These are phyloP conservation scores for Sus cebifrons DNA, from an alignment of 2,797 vertebrate genomes.

Conservation along the genomic window DNA sequence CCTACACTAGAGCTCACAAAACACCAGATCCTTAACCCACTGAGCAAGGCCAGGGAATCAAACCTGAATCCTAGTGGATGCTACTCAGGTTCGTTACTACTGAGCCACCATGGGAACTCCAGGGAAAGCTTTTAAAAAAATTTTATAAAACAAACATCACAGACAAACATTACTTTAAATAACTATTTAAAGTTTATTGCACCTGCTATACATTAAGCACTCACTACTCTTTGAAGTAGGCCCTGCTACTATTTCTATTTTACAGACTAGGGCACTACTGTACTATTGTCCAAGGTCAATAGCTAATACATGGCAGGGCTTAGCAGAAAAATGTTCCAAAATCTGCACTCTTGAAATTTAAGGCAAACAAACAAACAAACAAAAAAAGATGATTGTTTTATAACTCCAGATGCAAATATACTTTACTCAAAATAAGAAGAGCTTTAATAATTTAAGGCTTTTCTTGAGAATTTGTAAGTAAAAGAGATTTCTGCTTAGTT, in stretches of 20 bases:
- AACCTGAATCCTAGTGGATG: too few species aligned
- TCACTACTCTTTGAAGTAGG: constrained; percentile 1
- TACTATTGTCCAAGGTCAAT: background rate
- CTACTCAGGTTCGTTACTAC: too few species aligned
- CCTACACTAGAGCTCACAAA: too few species aligned
- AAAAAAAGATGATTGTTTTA: background rate
- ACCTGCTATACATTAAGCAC: constrained; percentile 22
- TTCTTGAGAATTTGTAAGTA: constrained; percentile 6
- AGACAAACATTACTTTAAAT: background rate
- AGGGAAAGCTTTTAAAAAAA: too few species aligned
- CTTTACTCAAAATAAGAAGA: background rate
- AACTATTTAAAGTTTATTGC: constrained; percentile 12
- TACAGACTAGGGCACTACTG: background rate
- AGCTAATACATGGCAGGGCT: background rate
- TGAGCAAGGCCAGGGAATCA: too few species aligned
- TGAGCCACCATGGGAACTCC: too few species aligned
- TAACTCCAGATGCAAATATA: background rate
- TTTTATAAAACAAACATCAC: too few species aligned
- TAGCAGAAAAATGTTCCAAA: constrained; percentile 36
- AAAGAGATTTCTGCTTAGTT: background rate
- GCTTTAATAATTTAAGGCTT: constrained; percentile 22
- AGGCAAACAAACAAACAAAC: background rate
- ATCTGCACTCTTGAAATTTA: background rate
- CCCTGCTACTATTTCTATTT: background rate
- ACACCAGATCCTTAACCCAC: too few species aligned